Evolutionary conservation across 2,113 vertebrate genomes (phyloP).

Genomic region (Leptobrachium ailaonicum): DNA sequence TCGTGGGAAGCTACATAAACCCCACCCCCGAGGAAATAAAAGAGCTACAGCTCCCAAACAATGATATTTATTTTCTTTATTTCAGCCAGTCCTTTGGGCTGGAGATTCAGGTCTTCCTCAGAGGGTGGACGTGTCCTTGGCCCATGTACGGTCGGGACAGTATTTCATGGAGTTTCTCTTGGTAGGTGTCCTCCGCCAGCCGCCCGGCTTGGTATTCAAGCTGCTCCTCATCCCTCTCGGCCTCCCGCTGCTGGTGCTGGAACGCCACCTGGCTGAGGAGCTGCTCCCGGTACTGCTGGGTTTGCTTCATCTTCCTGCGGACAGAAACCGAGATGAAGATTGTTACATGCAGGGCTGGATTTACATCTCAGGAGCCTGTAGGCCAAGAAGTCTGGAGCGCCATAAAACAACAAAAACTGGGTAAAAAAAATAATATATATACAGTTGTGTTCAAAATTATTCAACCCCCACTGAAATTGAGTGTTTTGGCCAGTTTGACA

Average conservation of each 20-base stretch:
- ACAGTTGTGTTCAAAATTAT: too few species aligned
- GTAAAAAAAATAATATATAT: too few species aligned
- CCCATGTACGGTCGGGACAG: conserved; percentile 55
- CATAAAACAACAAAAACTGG: too few species aligned
- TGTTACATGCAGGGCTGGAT: too few species aligned
- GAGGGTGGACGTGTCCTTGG: conserved; percentile 64
- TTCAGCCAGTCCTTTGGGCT: conserved; percentile 37
- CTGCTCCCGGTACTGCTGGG: conserved; percentile 67
- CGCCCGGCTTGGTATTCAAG: conserved; percentile 61
- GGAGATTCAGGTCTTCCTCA: conserved; percentile 61
- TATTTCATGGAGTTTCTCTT: conserved; percentile 64
- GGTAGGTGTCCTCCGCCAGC: conserved; percentile 58
- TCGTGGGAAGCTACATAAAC: too few species aligned
- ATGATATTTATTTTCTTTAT: too few species aligned
- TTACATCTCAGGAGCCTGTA: too few species aligned
- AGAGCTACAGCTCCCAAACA: too few species aligned
- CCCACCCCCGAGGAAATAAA: too few species aligned
- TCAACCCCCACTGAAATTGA: too few species aligned
- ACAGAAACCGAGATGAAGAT: not conserved
- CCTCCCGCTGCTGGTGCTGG: conserved; percentile 55
- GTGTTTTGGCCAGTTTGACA: too few species aligned
- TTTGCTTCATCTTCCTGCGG: conserved; percentile 62
- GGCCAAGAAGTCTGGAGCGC: too few species aligned
- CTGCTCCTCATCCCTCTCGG: conserved; percentile 62
- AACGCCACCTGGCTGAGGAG: conserved; percentile 74